Base-by-base conservation (phyloP, 2,113 vertebrate species). In the Anseranas semipalmata region DNA sequence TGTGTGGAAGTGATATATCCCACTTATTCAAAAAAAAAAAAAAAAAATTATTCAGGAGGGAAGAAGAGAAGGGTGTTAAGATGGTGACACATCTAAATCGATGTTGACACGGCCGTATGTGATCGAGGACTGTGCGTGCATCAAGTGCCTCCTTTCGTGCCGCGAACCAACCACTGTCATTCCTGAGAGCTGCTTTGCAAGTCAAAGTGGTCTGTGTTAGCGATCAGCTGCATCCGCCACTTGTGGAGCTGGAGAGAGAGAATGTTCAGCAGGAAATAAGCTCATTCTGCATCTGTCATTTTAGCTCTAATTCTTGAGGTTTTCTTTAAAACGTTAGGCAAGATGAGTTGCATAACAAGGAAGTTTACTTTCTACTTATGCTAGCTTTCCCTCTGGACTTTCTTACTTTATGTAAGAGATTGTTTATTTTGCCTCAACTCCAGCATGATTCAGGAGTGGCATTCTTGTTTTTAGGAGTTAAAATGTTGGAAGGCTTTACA, bases 381-480 rank as follows among this genome's bases (percentile, higher is more conserved):
- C 90, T 92, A 89, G 55, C 73, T 93, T 94, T 91, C 22, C 4
- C 66, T 89, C 75, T 70, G 93, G 94, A 87, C 35, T 95, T 97
- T 92, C 84, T 93, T 83, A 37, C 55, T 95, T 95, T 94, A 55
- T 93, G 90, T 67, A 96, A 96, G 90, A 89, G 41, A 28, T 19
- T 56, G 55, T 78, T 93, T 89, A 67, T 81, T 93, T 87, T 90
- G 65, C 75, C 59, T 93, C 77, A 55, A 27, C 53, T 73, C 30
- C n/a, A 58, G 28, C 4, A 1, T 95, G 80, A 93, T 87, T 92
- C 56, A 73, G 21, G 73, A 73, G 9, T 10, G 21, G 28, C 37
- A 16, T 59, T 71, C 60, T 58, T 0, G 0, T 94, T 50, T 75
- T 85, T 71, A 60, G 52, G 17, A 48, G 68, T 53, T 46, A n/a